Evolutionary conservation across 2,797 vertebrate species (phyloP).

Genomic region (Onychomys arenicola): DNA sequence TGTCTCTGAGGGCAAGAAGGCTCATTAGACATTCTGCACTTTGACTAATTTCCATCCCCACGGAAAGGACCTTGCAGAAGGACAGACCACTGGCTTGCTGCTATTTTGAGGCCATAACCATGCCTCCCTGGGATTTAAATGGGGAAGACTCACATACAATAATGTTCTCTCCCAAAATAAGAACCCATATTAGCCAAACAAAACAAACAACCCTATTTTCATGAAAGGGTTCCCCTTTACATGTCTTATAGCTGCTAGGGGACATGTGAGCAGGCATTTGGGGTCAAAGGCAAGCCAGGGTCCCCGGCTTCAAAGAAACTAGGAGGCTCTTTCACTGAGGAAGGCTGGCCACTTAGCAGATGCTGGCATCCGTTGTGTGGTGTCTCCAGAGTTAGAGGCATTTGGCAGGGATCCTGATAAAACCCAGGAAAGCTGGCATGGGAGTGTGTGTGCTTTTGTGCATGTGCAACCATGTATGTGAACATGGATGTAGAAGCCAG

Average conservation of each 20-base stretch:
- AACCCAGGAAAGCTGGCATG: not conserved
- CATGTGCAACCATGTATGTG: not conserved
- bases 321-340: not conserved
- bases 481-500: not conserved
- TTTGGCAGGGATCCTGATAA: not conserved
- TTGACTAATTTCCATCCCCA: slow-evolving; percentile 65
- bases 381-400: slow-evolving; percentile 3
- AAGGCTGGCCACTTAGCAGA: slow-evolving; percentile 12
- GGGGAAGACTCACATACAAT: slow-evolving; percentile 64
- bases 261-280: not conserved
- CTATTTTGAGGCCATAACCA: slow-evolving; percentile 65
- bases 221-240: slow-evolving; percentile 49
- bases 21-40: slow-evolving; percentile 67
- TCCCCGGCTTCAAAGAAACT: not conserved
- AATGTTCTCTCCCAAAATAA: slow-evolving; percentile 44
- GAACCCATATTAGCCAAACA: slow-evolving; percentile 5
- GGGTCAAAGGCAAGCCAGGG: not conserved
- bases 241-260: slow-evolving; percentile 16
- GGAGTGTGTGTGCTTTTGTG: not conserved
- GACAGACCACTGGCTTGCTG: slow-evolving; percentile 49
- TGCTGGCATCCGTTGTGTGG: not conserved
- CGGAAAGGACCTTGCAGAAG: slow-evolving; percentile 65
- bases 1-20: not conserved
- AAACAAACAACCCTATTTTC: slow-evolving; percentile 29
- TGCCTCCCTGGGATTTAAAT: slow-evolving; percentile 67